phyloP scores from a whole-genome alignment of 2,888 invertebrate genomes.

The Blomia tropicalis region DNA sequence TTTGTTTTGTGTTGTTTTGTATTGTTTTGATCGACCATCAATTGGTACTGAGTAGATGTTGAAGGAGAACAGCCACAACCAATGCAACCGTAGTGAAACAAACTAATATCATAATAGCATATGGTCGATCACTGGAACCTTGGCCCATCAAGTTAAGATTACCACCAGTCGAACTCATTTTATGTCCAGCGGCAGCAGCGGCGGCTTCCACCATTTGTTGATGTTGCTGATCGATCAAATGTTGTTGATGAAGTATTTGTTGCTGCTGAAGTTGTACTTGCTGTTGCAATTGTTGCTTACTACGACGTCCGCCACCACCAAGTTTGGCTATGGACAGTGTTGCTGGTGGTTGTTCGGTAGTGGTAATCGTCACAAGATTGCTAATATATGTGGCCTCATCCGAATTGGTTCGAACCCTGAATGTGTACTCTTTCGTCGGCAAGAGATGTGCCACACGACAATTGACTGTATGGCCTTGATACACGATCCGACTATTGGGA shows the following conservation, averaged over 20 bases:
- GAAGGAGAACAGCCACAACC: constrained; percentile 21
- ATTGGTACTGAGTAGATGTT: constrained; percentile 15
- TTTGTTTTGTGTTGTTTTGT: too few species aligned
- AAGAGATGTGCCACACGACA: constrained; percentile 21
- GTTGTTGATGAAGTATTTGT: constrained; percentile 14
- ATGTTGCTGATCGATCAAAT: constrained; percentile 11
- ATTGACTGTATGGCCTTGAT: constrained; percentile 16
- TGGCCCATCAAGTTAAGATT: background rate
- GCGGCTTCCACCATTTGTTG: constrained; percentile 3
- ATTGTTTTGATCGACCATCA: constrained; percentile 2
- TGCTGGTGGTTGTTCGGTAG: constrained; percentile 18
- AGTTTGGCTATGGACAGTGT: background rate
- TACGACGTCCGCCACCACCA: background rate
- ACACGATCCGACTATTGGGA: constrained; percentile 16
- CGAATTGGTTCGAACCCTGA: constrained; percentile 18
- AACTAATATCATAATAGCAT: constrained; percentile 23
- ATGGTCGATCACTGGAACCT: constrained; percentile 19
- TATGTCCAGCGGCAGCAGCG: background rate
- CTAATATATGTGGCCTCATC: constrained; percentile 18
- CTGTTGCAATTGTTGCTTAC: constrained; percentile 13
- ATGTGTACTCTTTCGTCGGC: constrained; percentile 22
- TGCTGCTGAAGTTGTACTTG: constrained; percentile 14
- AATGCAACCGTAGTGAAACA: constrained; percentile 20
- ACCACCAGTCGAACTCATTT: background rate
- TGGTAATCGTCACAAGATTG: constrained; percentile 22